phyloP scores from a whole-genome alignment of 2,797 vertebrate species.

The Prionace glauca region DNA sequence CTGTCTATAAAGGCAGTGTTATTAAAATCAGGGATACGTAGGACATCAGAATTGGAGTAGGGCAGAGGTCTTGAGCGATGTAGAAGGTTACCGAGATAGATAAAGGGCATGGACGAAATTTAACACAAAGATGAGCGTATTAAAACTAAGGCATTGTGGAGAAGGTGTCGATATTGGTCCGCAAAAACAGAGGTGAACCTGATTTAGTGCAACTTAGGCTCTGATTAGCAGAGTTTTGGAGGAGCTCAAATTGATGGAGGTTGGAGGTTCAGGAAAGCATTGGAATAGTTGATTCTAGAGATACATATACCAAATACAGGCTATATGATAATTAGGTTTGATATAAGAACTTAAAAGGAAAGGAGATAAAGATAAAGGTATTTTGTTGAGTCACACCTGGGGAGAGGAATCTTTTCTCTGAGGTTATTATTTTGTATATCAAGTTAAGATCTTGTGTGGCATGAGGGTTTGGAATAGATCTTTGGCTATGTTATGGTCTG shows the following conservation, averaged over 20 bases:
- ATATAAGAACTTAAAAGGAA: neutral
- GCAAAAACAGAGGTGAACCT: neutral
- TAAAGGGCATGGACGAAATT: neutral
- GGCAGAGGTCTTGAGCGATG: neutral
- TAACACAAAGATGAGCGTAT: neutral
- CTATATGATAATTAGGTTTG: neutral
- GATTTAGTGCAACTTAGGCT: neutral
- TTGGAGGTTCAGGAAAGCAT: neutral
- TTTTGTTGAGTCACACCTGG: constrained; percentile 1
- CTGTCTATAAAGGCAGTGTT: too few relatives aligned
- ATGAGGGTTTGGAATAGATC: neutral
- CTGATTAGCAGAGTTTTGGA: neutral
- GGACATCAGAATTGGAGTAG: too few relatives aligned
- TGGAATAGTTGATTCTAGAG: neutral
- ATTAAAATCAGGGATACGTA: too few relatives aligned
- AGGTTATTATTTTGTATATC: neutral
- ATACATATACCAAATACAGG: neutral
- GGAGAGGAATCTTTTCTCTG: neutral
- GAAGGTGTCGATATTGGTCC: neutral
- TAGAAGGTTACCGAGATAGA: neutral
- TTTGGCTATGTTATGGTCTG: neutral
- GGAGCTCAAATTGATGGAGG: neutral
- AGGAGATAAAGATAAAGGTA: neutral
- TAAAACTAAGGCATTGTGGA: neutral
- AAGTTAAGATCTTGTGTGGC: neutral